These are phyloP conservation scores for Nemotelus pantherinus DNA, from an alignment of 2,888 invertebrate species.

Conservation along the genomic window DNA sequence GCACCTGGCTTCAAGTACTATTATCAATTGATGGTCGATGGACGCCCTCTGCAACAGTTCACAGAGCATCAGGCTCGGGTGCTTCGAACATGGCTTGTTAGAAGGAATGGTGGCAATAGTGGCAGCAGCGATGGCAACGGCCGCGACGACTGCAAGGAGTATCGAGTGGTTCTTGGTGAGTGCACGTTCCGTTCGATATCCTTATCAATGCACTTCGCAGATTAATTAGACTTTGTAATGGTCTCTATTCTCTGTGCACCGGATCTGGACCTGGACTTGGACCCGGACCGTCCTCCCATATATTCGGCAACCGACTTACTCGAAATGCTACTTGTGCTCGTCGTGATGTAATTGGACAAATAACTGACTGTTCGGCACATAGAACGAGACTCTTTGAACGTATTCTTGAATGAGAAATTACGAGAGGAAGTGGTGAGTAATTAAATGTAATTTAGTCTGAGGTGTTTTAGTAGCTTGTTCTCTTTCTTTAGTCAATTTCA, in stretches of 20 bases:
- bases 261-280: background rate
- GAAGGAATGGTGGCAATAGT: constrained; percentile 57
- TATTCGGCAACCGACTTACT: background rate
- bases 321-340: constrained; percentile 12
- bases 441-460: constrained; percentile 19
- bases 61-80: constrained; percentile 81
- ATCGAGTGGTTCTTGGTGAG: constrained; percentile 72
- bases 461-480: background rate
- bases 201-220: constrained; percentile 18
- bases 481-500: background rate
- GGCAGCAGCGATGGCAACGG: constrained; percentile 53
- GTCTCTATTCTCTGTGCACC: constrained; percentile 15
- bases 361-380: constrained; percentile 46
- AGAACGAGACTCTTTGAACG: constrained; percentile 68
- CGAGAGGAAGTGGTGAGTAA: constrained; percentile 59
- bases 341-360: constrained; percentile 36
- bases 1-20: constrained; percentile 80
- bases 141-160: constrained; percentile 61
- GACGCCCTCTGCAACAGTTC: constrained; percentile 82
- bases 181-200: constrained; percentile 25
- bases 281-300: background rate
- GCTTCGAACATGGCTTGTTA: constrained; percentile 77
- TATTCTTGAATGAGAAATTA: constrained; percentile 62
- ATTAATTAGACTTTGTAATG: constrained; percentile 38
- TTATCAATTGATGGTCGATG: constrained; percentile 84